Evolutionary conservation across 2,888 invertebrate genomes (phyloP), one percentile per base, ranked within the genome.

Genomic region (Eupithecia centaureata): DNA sequence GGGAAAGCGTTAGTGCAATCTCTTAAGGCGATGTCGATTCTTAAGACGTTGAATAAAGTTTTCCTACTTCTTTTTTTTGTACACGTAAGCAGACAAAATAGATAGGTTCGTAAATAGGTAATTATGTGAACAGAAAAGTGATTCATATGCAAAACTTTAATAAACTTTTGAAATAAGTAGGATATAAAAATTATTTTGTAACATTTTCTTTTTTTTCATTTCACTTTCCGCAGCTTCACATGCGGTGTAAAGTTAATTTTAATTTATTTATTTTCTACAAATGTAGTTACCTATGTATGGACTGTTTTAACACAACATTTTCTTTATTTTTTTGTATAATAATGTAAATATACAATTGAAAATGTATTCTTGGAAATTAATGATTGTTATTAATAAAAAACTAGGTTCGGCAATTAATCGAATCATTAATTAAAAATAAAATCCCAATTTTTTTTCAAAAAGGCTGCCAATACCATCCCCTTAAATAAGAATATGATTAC

Each of bases 401-500:
- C n/a, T n/a, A n/a, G n/a, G n/a, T n/a, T n/a, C n/a, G n/a, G n/a
- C n/a, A n/a, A n/a, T n/a, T 33, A 33, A 33, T 38, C 13, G 15
- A 8, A 38, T 38, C 10, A 12, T 38, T 38, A 15, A 38, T 38
- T 38, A 12, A 15, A 27, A 28, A 18, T 7, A 32, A 57, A 57
- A 42, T 27, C 33, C 1, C 8, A 60, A 12, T 32, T 15, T 13
- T 15, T 32, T 22, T n/a, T 5, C 32, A 57, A 4, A n/a, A 42
- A n/a, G 4, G 13, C 18, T 22, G 18, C 12, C 0, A 47, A 22
- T 22, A 22, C 47, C 18, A 42, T 42, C 52, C 56, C 86, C 88
- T 88, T 89, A 86, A 88, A 78, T 77, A 80, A 86, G 88, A 89
- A 89, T 90, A 90, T 89, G 89, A 91, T 87, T 84, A 86, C 77